Conservation (phyloP, 2,797 vertebrate genomes). For the Ctenopoma kingsleyae region DNA sequence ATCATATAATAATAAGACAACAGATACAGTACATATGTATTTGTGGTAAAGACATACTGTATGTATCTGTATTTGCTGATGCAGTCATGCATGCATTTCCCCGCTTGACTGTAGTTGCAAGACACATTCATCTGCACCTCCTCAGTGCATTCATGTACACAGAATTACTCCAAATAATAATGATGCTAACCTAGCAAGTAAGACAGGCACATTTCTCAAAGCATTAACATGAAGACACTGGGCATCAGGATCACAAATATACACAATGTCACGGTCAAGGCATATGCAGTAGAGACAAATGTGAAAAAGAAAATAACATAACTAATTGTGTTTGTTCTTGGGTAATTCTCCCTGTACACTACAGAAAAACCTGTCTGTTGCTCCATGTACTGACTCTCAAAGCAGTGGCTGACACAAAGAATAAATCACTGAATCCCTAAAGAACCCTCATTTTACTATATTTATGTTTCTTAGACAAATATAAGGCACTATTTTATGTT, state of each 20-base stretch:
- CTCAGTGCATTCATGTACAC: too few relatives aligned
- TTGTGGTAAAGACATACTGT: too few relatives aligned
- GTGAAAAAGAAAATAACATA: background rate
- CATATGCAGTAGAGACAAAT: background rate
- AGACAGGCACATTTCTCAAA: background rate
- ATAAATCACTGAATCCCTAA: background rate
- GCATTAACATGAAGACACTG: background rate
- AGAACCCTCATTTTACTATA: background rate
- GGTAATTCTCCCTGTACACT: background rate
- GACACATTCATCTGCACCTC: too few relatives aligned
- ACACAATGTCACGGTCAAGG: background rate
- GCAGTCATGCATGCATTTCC: too few relatives aligned
- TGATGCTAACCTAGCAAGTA: too few relatives aligned
- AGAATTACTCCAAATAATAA: background rate
- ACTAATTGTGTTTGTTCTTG: background rate
- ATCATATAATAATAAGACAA: too few relatives aligned
- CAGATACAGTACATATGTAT: too few relatives aligned
- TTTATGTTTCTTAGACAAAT: background rate
- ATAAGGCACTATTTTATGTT: background rate
- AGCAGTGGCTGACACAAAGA: background rate
- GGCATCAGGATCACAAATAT: background rate
- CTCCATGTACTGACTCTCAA: background rate
- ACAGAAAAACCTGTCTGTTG: background rate
- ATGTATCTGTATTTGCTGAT: too few relatives aligned
- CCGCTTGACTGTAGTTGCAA: too few relatives aligned